Evolutionary conservation across 92 coral and sea anemone species (phyloP), one percentile per base, ranked within the genome.

Genomic region (Phenganax marumi): DNA sequence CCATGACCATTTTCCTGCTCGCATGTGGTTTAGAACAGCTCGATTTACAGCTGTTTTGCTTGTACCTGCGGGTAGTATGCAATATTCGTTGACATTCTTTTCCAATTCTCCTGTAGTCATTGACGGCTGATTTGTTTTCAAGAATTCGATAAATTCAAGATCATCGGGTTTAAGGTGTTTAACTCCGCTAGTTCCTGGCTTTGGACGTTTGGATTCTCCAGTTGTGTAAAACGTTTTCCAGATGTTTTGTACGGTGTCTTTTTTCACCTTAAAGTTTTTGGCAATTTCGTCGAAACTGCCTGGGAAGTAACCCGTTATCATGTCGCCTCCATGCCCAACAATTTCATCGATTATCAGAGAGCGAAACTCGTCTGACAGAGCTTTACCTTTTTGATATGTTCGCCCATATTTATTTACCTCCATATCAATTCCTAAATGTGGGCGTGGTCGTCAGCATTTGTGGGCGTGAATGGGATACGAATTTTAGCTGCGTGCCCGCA

Each of bases 51-150:
- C 81, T 18, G 85, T 63, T 4, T 46, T 11, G 10, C 83, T 70
- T 25, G 89, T 85, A 9, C 85, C 83, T 6, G 46, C 70, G 25
- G 77, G 83, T 43, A 84, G 24, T 43, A 5, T 11, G 50, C 84
- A 81, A 66, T 79, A 73, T 22, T 84, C 77, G 61, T 73, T 69
- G 8, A 85, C 88, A 52, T 75, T 58, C 69, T 65, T 80, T 8
- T 52, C 47, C 22, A 88, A 33, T 68, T 88, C 84, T 12, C 89
- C 84, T 23, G 71, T 68, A 39, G 88, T 19, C 77, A 87, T 54
- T 10, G 87, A 88, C 22, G 80, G 69, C 51, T 81, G 64, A 62
- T 75, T 53, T 50, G 86, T 84, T 79, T 88, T 88, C 24, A 85
- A 26, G 65, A 88, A 76, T 79, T 63, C 63, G 51, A 88, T 80